Percentiles rank a stretch among this genome's conserved stretches.
These are phyloP conservation scores for Colius striatus DNA, from an alignment of 2,113 vertebrate genomes.

Conservation along the genomic window DNA sequence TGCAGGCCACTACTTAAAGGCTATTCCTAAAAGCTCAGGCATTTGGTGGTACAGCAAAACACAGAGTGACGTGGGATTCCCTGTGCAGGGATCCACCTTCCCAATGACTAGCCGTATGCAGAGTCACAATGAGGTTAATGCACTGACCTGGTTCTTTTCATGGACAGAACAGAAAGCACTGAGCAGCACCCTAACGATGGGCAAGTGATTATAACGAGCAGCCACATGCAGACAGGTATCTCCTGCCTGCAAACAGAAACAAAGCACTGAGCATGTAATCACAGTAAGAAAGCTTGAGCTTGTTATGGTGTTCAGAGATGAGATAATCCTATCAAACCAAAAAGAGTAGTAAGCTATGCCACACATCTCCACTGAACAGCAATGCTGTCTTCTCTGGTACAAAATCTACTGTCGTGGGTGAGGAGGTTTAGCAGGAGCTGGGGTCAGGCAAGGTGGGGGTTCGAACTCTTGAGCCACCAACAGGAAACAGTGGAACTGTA, in stretches of 20 bases:
- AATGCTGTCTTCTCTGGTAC: not conserved
- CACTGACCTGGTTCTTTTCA: conserved; percentile 95
- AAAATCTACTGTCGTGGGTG: not conserved
- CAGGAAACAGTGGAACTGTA: not conserved
- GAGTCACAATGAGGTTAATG: conserved; percentile 48
- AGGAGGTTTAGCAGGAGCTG: not conserved
- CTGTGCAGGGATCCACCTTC: not conserved
- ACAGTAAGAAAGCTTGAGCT: conserved; percentile 4
- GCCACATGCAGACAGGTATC: conserved; percentile 95
- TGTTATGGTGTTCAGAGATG: not conserved
- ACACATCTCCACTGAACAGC: not conserved
- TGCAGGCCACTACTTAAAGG: not conserved
- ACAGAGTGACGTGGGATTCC: not conserved
- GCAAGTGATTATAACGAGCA: conserved; percentile 93
- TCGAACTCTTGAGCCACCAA: not conserved
- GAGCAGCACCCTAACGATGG: conserved; percentile 90
- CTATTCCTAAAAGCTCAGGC: not conserved
- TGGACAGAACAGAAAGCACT: conserved; percentile 95
- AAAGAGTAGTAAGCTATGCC: not conserved
- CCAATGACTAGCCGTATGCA: not conserved
- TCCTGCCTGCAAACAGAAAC: conserved; percentile 86
- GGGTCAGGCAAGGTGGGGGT: not conserved
- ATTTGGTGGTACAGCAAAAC: not conserved
- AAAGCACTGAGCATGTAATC: conserved; percentile 64
- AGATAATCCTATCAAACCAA: not conserved